Evolutionary conservation across 2,113 vertebrate genomes (phyloP), one percentile per base, ranked within the genome.

Genomic region (Delphinapterus leucas): DNA sequence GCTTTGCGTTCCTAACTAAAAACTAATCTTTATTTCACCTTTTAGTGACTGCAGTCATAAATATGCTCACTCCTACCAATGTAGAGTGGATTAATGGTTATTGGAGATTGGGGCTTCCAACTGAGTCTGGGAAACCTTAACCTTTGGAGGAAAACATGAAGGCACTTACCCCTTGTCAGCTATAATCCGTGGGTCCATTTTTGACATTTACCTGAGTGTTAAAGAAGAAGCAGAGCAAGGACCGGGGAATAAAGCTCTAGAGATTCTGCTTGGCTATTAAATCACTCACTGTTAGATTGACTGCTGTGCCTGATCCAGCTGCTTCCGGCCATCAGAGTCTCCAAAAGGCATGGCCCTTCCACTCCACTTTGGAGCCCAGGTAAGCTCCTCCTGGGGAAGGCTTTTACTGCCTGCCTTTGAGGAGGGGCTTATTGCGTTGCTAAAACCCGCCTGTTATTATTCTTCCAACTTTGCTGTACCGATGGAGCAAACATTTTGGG

Each of bases 11-110:
- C 99, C 98, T 99, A 99, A 99, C 98, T 99, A 99, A 99, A 99
- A 99, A 98, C 98, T 99, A 99, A 99, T 99, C 99, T 99, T 99
- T 99, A 99, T 99, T 99, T 99, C 98, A 99, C 98, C 98, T 98
- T 98, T 99, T 99, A 99, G 98, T 99, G 99, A 98, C 98, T 98
- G 97, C 98, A 98, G 98, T 96, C 98, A 98, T 99, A 99, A 99
- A 99, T 99, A 99, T 98, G 98, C 97, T 98, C 97, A 89, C 97
- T 98, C 55, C 80, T 97, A 98, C 98, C 98, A 97, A 98, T 98
- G 97, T 95, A 98, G 98, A 98, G 98, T 98, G 97, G 99, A 99
- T 99, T 99, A 98, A 99, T 99, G 98, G 99, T 98, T 99, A 98
- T 99, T 98, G 99, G 98, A 98, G 98, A 98, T 95, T 98, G 97